Conservation (phyloP, 1,140 invertebrate species). For the Drosophila pandora region DNA sequence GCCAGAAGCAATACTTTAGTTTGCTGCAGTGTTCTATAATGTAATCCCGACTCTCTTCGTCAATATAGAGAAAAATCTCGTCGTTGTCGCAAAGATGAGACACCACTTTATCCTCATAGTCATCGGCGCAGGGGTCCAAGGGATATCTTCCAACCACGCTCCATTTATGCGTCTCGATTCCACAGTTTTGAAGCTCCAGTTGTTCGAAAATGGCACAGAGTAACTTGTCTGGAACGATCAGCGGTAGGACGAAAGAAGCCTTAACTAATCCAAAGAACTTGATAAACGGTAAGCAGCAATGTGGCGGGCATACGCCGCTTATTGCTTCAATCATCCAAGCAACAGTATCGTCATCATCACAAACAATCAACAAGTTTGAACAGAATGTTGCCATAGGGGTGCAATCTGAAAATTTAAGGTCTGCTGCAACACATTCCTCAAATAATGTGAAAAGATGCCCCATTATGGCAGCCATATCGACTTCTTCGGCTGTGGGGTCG, state of each 20-base stretch:
- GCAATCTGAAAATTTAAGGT: neutral
- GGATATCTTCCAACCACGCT: neutral
- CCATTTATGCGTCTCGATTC: neutral
- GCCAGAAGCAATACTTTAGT: neutral
- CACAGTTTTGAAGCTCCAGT: neutral
- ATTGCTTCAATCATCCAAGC: neutral
- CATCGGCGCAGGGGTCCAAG: neutral
- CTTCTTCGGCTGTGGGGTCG: neutral
- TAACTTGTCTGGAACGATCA: neutral
- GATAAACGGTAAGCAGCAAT: neutral
- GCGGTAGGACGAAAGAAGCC: neutral
- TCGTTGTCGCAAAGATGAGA: neutral
- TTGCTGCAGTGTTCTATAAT: neutral
- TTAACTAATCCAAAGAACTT: neutral
- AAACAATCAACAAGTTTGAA: neutral
- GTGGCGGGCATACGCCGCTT: neutral
- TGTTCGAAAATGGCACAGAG: neutral
- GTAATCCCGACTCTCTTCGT: neutral
- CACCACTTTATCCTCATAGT: neutral
- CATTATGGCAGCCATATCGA: neutral
- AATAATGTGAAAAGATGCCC: neutral
- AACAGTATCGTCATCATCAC: neutral
- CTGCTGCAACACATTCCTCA: neutral
- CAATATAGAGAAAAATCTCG: neutral
- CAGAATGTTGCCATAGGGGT: neutral